Percentiles rank a stretch among this genome's conserved stretches.
Conservation (phyloP, 2,888 invertebrate species). For the Chrysotoxum bicinctum region DNA sequence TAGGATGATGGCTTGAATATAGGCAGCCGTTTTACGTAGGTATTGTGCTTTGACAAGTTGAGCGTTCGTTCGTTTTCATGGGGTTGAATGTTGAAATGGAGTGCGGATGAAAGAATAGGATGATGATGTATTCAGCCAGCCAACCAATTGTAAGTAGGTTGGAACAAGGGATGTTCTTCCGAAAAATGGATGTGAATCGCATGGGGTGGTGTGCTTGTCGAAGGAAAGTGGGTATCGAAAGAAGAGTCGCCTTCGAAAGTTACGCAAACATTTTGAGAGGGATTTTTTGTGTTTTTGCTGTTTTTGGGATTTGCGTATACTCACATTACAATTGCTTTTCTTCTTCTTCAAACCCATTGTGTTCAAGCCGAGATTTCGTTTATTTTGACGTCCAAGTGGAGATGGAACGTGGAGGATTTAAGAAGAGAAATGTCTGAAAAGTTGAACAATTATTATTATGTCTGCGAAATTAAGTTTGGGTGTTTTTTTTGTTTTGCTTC, state of each 20-base stretch:
- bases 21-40: constrained; percentile 60
- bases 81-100: constrained; percentile 64
- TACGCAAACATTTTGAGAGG: constrained; percentile 58
- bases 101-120: constrained; percentile 58
- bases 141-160: constrained; percentile 73
- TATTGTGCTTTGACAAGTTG: constrained; percentile 62
- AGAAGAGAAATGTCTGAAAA: constrained; percentile 62
- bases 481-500: background rate
- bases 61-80: constrained; percentile 41
- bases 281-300: constrained; percentile 25
- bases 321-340: constrained; percentile 42
- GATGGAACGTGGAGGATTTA: constrained; percentile 22
- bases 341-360: constrained; percentile 30
- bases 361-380: constrained; percentile 35
- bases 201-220: constrained; percentile 23
- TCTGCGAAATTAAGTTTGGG: constrained; percentile 66
- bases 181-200: constrained; percentile 27
- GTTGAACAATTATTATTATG: constrained; percentile 72
- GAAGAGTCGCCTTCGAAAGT: constrained; percentile 11
- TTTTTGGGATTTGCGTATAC: constrained; percentile 46
- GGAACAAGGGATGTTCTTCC: constrained; percentile 68
- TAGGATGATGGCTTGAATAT: constrained; percentile 38
- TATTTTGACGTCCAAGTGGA: constrained; percentile 44
- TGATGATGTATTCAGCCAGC: constrained; percentile 72
- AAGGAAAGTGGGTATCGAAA: constrained; percentile 6